Evolutionary conservation across 2,888 invertebrate genomes (phyloP), one percentile per base, ranked within the genome.

Genomic region (Leucoma salicis): DNA sequence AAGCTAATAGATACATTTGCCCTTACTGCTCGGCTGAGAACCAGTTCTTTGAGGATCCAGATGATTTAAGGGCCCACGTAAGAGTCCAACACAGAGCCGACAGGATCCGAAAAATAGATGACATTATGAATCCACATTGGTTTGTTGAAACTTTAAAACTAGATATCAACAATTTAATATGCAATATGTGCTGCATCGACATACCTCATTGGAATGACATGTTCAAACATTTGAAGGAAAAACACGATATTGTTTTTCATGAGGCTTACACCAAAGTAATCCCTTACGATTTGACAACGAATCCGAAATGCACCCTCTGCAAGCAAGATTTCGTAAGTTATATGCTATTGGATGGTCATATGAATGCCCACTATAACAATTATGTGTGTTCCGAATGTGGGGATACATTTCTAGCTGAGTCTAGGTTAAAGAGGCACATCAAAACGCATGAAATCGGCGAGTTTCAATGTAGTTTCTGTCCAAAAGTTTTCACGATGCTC

Each of bases 371-470:
- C 34, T 85, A 74, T 18, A 62, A 57, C 1, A 85, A 82, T 8
- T 76, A 78, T 4, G 67, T 83, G 0, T 86, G 85, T 13, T 63
- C 66, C 0, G 66, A 73, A 0, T 85, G 85, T 13, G 85, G 83
- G 0, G 81, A 79, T 2, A 65, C 78, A 0, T 86, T 77, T 29
- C 14, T 82, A 0, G 54, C 77, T 0, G 43, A 51, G 0, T 46
- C 18, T 0, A 49, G 84, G 0, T 32, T 82, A 0, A 75, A 73
- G 12, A 74, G 70, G 5, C 91, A 91, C 42, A 43, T 74, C 0
- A 70, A 77, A 36, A 82, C 76, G 0, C 91, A 91, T 46, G 75
- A 75, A 3, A 67, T 67, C 0, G 90, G 84, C 0, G 74, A 68
- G 1, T 29, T 13, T 7, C 7, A 12, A 2, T 29, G 29, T 8